phyloP scores from a whole-genome alignment of 2,888 invertebrate genomes.

The Eulithis prunata region DNA sequence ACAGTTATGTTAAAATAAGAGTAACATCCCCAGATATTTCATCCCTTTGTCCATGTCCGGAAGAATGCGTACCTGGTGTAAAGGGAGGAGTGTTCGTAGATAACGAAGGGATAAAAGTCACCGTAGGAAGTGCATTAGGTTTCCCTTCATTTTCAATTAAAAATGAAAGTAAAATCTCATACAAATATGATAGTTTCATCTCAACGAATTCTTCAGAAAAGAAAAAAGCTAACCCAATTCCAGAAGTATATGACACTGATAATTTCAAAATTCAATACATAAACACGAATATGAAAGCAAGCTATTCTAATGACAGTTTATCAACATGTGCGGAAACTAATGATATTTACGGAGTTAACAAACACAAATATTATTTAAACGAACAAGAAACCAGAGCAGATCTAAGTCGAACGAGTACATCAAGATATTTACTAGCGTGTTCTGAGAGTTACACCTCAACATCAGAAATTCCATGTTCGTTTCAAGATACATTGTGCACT shows the following conservation, averaged over 20 bases:
- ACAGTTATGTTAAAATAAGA: slow-evolving; percentile 69
- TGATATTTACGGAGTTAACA: slow-evolving; percentile 4
- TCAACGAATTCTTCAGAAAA: slow-evolving; percentile 22
- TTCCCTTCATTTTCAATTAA: slow-evolving; percentile 49
- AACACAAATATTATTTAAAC: slow-evolving; percentile 6
- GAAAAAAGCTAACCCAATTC: neutral
- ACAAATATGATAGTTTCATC: slow-evolving; percentile 14
- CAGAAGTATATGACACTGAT: slow-evolving; percentile 1
- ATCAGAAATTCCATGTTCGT: slow-evolving; percentile 6
- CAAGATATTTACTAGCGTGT: slow-evolving; percentile 34
- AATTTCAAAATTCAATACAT: slow-evolving; percentile 13
- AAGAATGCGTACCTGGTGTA: slow-evolving; percentile 65
- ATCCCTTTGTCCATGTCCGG: slow-evolving; percentile 63
- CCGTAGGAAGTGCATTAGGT: slow-evolving; percentile 61
- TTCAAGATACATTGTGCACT: slow-evolving; percentile 10
- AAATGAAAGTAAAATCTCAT: slow-evolving; percentile 20
- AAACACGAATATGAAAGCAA: slow-evolving; percentile 15
- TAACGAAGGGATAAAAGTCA: slow-evolving; percentile 69
- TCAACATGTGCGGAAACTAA: slow-evolving; percentile 8
- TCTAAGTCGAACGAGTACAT: slow-evolving; percentile 8
- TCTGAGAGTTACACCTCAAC: slow-evolving; percentile 24
- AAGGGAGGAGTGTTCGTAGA: slow-evolving; percentile 63
- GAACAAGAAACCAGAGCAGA: slow-evolving; percentile 9
- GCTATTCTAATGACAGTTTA: slow-evolving; percentile 17
- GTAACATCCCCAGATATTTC: slow-evolving; percentile 71